phyloP scores from a whole-genome alignment of 2,113 vertebrate genomes.

The Ahaetulla prasina region DNA sequence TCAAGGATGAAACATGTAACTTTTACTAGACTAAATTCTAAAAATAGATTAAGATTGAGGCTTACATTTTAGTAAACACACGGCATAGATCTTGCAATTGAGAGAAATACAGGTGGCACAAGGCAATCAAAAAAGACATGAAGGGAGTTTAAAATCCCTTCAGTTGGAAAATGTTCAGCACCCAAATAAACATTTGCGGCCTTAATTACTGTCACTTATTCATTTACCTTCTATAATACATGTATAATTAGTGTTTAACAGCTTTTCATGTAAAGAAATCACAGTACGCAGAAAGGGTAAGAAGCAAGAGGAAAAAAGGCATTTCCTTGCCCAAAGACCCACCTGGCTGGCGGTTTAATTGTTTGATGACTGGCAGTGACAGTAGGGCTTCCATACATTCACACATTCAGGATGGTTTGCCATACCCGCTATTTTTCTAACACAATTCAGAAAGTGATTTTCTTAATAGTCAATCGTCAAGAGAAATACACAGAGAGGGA shows the following conservation, averaged over 20 bases:
- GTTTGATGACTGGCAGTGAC: background rate
- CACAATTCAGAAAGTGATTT: background rate
- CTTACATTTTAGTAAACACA: background rate
- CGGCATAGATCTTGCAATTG: background rate
- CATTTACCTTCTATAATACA: conserved; percentile 6
- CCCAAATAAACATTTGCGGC: background rate
- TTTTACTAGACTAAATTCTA: background rate
- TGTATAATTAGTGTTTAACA: background rate
- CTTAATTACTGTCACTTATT: background rate
- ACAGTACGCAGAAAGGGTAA: background rate
- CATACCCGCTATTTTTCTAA: background rate
- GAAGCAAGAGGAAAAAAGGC: background rate
- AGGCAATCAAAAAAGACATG: background rate
- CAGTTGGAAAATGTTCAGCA: background rate
- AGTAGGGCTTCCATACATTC: background rate
- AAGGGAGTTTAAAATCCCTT: background rate
- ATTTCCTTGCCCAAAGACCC: background rate
- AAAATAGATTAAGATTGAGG: background rate
- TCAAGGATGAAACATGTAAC: background rate
- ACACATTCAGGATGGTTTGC: background rate
- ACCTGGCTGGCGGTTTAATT: background rate
- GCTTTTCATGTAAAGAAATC: background rate
- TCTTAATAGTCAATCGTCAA: too few relatives aligned
- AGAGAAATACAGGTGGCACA: background rate
- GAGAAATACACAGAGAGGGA: background rate